phyloP scores from a whole-genome alignment of 2,888 invertebrate genomes.

The Phyto melanocephala region DNA sequence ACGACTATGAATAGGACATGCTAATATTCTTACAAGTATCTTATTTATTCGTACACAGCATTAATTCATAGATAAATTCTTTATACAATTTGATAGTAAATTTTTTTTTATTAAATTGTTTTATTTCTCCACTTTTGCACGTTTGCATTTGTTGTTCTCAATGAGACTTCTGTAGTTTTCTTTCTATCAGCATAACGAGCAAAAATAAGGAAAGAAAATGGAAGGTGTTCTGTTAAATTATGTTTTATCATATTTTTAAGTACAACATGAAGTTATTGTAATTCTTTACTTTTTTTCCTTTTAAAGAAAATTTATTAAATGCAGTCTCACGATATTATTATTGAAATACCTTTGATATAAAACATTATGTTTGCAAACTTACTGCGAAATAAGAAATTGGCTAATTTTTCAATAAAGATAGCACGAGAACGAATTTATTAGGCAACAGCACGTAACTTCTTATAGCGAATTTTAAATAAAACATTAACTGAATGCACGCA shows the following conservation, averaged over 20 bases:
- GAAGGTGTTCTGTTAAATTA: conserved; percentile 33
- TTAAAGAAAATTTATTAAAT: conserved; percentile 12
- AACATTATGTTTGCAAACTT: neutral
- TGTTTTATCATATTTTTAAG: conserved; percentile 38
- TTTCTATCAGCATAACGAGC: no score
- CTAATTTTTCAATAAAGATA: neutral
- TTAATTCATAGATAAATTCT: no score
- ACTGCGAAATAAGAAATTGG: neutral
- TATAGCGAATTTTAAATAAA: neutral
- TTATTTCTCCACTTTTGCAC: conserved; percentile 57
- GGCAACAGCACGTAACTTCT: neutral
- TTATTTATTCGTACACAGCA: neutral
- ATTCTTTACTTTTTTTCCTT: neutral
- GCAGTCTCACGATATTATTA: conserved; percentile 40
- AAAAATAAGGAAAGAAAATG: no score
- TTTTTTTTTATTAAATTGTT: conserved; percentile 43
- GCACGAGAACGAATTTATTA: neutral
- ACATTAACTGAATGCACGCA: no score
- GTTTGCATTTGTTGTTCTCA: conserved; percentile 35
- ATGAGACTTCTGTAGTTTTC: no score
- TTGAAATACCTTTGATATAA: neutral
- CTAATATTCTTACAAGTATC: neutral
- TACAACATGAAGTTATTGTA: conserved; percentile 5
- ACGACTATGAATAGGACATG: neutral
- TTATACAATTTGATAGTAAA: neutral